These are phyloP conservation scores for Drosophila rhopaloa DNA, from an alignment of 1,140 invertebrate genomes.

Conservation along the genomic window DNA sequence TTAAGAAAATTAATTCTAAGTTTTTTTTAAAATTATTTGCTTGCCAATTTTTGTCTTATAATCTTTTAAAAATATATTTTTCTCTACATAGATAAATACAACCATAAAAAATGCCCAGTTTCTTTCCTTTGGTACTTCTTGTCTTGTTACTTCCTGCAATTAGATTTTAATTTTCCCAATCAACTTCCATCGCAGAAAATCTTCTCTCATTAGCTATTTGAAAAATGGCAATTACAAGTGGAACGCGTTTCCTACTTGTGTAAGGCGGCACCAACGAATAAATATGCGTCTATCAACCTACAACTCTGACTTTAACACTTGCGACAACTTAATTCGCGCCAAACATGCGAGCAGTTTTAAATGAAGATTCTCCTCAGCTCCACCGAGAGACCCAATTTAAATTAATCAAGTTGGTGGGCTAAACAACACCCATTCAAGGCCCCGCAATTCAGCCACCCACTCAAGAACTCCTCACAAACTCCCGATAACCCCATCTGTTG, in stretches of 20 bases:
- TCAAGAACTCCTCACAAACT: constrained; percentile 4
- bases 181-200: constrained; percentile 1
- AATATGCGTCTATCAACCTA: constrained; percentile 32
- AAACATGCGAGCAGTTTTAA: constrained; percentile 55
- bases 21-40: too few relatives aligned
- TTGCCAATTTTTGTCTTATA: too few relatives aligned
- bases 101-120: not conserved
- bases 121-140: not conserved
- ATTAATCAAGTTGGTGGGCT: constrained; percentile 63
- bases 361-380: constrained; percentile 11
- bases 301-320: constrained; percentile 59
- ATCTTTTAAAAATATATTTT: not conserved
- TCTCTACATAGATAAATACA: not conserved
- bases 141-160: constrained; percentile 15
- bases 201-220: constrained; percentile 29
- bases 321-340: constrained; percentile 75
- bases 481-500: constrained; percentile 34
- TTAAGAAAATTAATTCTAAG: too few relatives aligned
- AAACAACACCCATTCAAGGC: constrained; percentile 23
- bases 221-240: constrained; percentile 56
- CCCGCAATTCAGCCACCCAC: constrained; percentile 15
- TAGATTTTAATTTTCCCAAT: not conserved
- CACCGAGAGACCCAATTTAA: constrained; percentile 56
- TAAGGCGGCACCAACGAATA: constrained; percentile 37
- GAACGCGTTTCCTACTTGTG: constrained; percentile 63